Evolutionary conservation across 2,797 vertebrate species (phyloP).

Genomic region (Lithobates pipiens): DNA sequence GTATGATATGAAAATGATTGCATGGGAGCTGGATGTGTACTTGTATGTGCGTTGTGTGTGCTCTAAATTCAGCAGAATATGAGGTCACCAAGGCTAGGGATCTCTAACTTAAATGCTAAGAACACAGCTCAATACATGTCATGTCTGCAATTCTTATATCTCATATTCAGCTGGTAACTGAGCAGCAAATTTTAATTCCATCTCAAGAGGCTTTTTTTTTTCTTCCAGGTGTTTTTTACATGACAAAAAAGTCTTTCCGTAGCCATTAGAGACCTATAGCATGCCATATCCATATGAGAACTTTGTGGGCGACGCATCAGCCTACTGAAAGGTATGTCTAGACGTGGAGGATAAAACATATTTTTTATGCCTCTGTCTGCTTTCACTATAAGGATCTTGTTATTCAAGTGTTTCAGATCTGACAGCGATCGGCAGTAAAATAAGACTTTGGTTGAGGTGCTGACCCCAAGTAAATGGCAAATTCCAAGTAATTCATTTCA

Average conservation of each 20-base stretch:
- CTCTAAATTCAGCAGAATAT: background rate
- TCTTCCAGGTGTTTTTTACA: constrained; percentile 32
- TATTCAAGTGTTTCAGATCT: constrained; percentile 41
- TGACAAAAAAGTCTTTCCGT: constrained; percentile 25
- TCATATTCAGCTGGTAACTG: background rate
- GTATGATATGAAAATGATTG: background rate
- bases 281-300: constrained; percentile 39
- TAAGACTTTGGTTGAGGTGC: constrained; percentile 23
- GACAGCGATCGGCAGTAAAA: constrained; percentile 47
- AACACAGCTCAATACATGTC: background rate
- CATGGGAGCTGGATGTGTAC: background rate
- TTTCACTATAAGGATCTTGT: constrained; percentile 29
- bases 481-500: constrained; percentile 37
- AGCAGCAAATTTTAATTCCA: constrained; percentile 20
- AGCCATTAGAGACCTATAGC: constrained; percentile 36
- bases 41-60: background rate
- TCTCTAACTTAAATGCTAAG: background rate
- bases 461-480: constrained; percentile 45
- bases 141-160: constrained; percentile 8
- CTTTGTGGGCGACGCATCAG: constrained; percentile 38
- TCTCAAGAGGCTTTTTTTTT: constrained; percentile 3
- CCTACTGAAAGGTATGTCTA: constrained; percentile 50
- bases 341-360: constrained; percentile 56
- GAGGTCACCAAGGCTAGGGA: background rate
- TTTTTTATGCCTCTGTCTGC: constrained; percentile 55